phyloP scores from a whole-genome alignment of 2,113 vertebrate genomes.

The Phrynocephalus versicolor region DNA sequence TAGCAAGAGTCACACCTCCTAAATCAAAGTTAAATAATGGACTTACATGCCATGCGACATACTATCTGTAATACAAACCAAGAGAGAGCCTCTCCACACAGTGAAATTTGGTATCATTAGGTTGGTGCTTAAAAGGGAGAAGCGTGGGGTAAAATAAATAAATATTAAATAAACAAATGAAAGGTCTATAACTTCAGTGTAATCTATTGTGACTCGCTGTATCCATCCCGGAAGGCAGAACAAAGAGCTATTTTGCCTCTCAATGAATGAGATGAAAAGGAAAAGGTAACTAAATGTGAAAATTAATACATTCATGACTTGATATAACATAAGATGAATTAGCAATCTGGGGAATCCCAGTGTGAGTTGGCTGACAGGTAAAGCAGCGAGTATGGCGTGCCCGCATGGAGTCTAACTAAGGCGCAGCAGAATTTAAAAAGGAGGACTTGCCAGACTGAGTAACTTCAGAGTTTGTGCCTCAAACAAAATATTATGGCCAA shows the following conservation, averaged over 20 bases:
- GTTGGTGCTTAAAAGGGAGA: too few relatives aligned
- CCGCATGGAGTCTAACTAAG: background rate
- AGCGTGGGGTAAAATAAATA: too few relatives aligned
- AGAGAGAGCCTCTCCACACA: background rate
- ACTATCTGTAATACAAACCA: background rate
- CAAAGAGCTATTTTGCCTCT: too few relatives aligned
- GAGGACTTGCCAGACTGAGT: background rate
- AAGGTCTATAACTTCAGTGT: too few relatives aligned
- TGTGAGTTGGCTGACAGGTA: background rate
- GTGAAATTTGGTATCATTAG: background rate
- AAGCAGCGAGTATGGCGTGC: background rate
- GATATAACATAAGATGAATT: background rate
- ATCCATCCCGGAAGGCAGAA: too few relatives aligned
- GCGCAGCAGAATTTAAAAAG: background rate
- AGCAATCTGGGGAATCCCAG: background rate
- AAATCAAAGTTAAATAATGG: slow-evolving; percentile 7
- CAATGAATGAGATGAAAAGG: background rate
- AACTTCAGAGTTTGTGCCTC: background rate
- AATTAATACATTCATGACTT: background rate
- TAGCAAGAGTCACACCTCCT: background rate
- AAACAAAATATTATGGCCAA: background rate
- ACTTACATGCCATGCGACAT: background rate
- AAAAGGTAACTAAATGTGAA: background rate
- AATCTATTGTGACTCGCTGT: background rate
- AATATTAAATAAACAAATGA: too few relatives aligned